Evolutionary conservation across 2,888 invertebrate genomes (phyloP), one percentile per base, ranked within the genome.

Genomic region (Microchrysa polita): DNA sequence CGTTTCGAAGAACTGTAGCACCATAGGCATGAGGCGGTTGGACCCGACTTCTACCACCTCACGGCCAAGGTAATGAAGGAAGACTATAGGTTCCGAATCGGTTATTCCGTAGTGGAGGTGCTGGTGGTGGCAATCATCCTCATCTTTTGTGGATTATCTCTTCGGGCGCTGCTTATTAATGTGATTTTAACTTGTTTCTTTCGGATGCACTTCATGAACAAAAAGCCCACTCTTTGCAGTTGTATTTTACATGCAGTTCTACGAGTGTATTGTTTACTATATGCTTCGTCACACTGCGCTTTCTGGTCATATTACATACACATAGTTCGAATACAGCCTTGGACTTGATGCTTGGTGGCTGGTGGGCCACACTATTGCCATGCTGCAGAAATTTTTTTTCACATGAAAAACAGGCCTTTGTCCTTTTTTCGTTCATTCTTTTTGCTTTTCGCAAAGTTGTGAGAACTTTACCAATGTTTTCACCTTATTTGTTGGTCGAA

Each of bases 401-500:
- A 60, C 59, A 72, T 34, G 72, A 59, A 59, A 48, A 59, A 48
- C 59, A 72, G 52, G 27, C 44, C 48, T 48, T 27, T 61, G 52
- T 40, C 52, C 61, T 73, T 61, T 48, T 63, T 53, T 2, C 16
- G 61, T 53, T 40, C 7, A 34, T 7, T 34, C 7, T 34, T 34
- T 34, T 34, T 34, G 27, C 27, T 34, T 34, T 34, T 5, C 2
- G 7, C 7, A 7, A 7, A 7, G 18, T 72, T 72, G 67, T 72
- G 67, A 67, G 74, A 74, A 74, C 63, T 74, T 71, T 74, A 27
- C 53, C 55, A 55, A 69, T 74, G 69, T 71, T 55, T 74, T 53
- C 53, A 53, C 52, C 53, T 44, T 67, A 12, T 48, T 67, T 48
- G 23, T 12, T 34, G 27, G 27, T 34, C 27, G 27, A 7, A 34